Conservation (phyloP, 1,140 invertebrate species). For the Zaprionus inermis region DNA sequence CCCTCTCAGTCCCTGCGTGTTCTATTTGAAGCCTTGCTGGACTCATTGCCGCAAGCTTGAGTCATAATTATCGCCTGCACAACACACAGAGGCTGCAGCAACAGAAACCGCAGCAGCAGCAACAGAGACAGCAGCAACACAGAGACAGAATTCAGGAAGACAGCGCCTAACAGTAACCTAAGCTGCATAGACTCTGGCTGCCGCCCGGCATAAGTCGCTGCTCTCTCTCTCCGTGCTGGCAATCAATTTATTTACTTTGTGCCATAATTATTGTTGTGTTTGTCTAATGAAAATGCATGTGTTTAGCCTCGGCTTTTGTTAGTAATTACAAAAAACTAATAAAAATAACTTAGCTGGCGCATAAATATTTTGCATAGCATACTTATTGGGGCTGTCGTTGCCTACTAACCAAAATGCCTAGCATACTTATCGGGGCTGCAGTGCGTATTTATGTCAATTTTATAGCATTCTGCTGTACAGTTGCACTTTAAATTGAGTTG, state of each 20-base stretch:
- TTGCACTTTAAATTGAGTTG: background rate
- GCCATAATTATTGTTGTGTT: background rate
- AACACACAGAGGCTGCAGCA: constrained; percentile 13
- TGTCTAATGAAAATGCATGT: background rate
- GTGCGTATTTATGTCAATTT: constrained; percentile 53
- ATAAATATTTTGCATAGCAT: no score
- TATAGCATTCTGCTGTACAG: background rate
- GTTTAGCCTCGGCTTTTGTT: background rate
- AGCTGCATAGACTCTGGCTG: constrained; percentile 26
- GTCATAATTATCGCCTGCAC: constrained; percentile 65
- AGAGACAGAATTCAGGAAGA: background rate
- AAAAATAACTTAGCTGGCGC: no score
- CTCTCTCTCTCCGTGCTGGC: background rate
- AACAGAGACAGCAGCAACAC: background rate
- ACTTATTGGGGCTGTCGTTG: background rate
- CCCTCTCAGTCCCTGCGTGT: background rate
- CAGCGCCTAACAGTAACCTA: constrained; percentile 31
- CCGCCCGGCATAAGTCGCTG: background rate
- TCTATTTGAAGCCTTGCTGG: background rate
- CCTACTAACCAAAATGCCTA: background rate
- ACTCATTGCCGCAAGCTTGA: constrained; percentile 33
- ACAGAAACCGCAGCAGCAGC: constrained; percentile 22
- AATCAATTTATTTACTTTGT: background rate
- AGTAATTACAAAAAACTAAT: background rate
- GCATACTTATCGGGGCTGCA: constrained; percentile 9